Evolutionary conservation across 2,888 invertebrate genomes (phyloP), one percentile per base, ranked within the genome.

Genomic region (Dascillus cervinus): DNA sequence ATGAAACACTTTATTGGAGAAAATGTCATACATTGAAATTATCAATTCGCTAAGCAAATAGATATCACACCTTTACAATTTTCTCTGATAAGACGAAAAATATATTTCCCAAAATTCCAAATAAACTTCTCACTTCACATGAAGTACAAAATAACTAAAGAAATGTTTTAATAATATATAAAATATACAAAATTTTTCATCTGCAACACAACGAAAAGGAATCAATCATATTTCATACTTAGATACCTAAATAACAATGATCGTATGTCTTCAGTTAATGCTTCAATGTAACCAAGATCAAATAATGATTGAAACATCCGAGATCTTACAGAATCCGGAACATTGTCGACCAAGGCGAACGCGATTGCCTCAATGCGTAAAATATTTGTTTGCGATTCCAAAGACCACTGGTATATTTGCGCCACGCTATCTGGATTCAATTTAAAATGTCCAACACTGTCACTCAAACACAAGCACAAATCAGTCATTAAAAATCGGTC

Each of bases 331-430:
- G 51, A 41, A 24, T 71, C 69, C 11, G 56, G 46, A 63, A 74
- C 70, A 32, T 67, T 60, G 1, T 67, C 72, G 1, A 72, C 71
- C 13, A 77, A 50, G 26, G 74, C 65, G 53, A 69, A 76, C 2
- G 74, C 75, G 1, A 75, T 68, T 13, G 71, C 64, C 56, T 77
- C 76, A 2, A 74, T 68, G 44, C 76, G 68, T 11, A 77, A 56
- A 42, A 75, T 68, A 22, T 75, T 73, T 57, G 75, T 75, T 1
- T 73, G 70, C n/a, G 76, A 75, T 46, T 68, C 69, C 26, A 77
- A 47, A 1, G 75, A 74, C 75, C 76, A 76, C 12, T 68, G 64
- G 47, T 77, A 77, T 44, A 77, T 71, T 39, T 63, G 65, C 44
- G 72, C 69, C 1, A 71, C 72, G 3, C 69, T 72, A 15, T 64